A percentile compares a stretch with the other conserved stretches of the same genome.
These are phyloP conservation scores for Pycnonotus jocosus DNA, from an alignment of 2,113 vertebrate genomes.

Conservation along the genomic window DNA sequence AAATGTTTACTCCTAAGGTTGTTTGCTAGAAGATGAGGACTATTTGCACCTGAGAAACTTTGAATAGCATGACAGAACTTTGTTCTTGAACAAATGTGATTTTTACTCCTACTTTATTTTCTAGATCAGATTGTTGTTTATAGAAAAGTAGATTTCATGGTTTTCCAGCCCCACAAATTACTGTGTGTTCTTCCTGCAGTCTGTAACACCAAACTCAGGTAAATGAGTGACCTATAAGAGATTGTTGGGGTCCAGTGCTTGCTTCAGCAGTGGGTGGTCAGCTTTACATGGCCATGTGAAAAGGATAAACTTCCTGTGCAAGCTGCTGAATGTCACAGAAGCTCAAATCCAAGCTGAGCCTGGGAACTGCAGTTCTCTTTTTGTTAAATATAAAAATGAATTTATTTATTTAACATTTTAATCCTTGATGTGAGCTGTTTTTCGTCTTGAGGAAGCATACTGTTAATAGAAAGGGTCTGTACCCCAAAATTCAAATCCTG, in stretches of 20 bases:
- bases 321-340: not conserved
- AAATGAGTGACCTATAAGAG: not conserved
- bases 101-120: not conserved
- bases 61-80: not conserved
- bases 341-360: not conserved
- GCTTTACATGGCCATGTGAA: not conserved
- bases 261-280: not conserved
- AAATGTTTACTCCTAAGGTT: not conserved
- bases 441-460: not conserved
- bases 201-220: not conserved
- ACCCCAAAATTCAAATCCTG: not conserved
- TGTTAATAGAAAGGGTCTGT: not conserved
- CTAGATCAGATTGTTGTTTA: not conserved
- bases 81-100: not conserved
- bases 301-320: not conserved
- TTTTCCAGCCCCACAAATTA: not conserved
- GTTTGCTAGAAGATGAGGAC: not conserved
- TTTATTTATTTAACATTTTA: not conserved
- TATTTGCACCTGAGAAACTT: not conserved
- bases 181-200: not conserved
- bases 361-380: not conserved
- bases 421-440: not conserved
- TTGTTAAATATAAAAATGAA: not conserved
- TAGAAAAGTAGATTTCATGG: not conserved
- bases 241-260: not conserved